A percentile compares a stretch with the other conserved stretches of the same genome.
These are phyloP conservation scores for Lacerta bilineata DNA, from an alignment of 2,797 vertebrate species.

Conservation along the genomic window DNA sequence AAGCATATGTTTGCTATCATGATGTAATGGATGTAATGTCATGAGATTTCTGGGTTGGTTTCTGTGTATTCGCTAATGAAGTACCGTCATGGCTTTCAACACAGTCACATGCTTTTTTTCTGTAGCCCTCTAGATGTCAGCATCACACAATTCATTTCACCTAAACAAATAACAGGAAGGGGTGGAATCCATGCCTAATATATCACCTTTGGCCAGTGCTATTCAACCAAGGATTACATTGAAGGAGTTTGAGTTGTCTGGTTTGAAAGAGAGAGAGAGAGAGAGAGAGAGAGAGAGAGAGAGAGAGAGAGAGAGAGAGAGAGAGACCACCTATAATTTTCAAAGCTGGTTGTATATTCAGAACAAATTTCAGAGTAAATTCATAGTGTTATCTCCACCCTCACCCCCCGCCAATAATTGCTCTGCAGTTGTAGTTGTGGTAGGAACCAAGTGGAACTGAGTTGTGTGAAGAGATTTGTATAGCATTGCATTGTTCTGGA, in stretches of 20 bases:
- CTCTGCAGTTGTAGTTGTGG: too few species aligned
- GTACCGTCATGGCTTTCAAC: fast-evolving
- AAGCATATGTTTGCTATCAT: neutral
- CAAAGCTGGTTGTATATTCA: too few species aligned
- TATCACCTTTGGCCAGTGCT: neutral
- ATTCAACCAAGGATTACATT: neutral
- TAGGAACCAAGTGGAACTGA: too few species aligned
- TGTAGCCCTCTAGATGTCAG: conserved; percentile 71
- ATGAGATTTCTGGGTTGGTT: neutral
- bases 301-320: too few species aligned
- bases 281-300: too few species aligned
- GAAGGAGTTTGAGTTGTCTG: fast-evolving
- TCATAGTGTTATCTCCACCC: neutral
- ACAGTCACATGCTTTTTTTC: neutral
- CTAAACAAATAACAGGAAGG: fast-evolving
- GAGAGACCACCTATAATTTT: too few species aligned
- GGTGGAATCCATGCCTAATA: neutral
- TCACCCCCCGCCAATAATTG: too few species aligned
- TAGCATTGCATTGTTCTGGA: neutral
- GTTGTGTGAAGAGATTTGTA: too few species aligned
- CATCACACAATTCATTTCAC: conserved; percentile 38
- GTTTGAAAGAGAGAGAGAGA: neutral
- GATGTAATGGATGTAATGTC: neutral
- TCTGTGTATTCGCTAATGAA: neutral
- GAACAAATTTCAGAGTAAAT: too few species aligned